Evolutionary conservation across 2,113 vertebrate genomes (phyloP), one percentile per base, ranked within the genome.

Genomic region (Mandrillus leucophaeus): DNA sequence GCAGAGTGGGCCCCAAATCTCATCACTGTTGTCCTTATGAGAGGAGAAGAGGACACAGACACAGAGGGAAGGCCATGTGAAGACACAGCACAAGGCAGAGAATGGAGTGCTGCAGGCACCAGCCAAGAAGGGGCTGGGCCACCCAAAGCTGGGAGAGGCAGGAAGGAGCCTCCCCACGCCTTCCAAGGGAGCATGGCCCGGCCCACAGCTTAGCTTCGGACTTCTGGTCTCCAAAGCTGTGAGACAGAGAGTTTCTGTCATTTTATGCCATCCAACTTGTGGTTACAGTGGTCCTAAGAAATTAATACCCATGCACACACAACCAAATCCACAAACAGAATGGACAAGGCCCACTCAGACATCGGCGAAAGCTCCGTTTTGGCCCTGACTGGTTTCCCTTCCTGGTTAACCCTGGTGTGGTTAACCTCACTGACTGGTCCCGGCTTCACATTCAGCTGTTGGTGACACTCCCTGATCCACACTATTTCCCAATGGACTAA

Each of bases 321-420:
- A 27, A 52, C 3, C 1, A 22, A 14, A 8, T 0, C 5, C 9
- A 6, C 18, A 5, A 0, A 3, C 57, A 38, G 57, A 25, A 14
- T 38, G 2, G 3, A 4, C 66, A 0, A n/a, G 10, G 9, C 12
- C 18, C 27, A 1, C 35, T 2, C 3, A n/a, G 89, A 4, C 57
- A 20, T 16, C 25, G 2, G 50, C 6, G 50, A 6, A 79, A 45
- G 43, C 45, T 32, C 76, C 9, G 4, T 45, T 30, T 35, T 50
- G 78, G 7, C 7, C 38, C 27, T 27, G 16, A 6, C 22, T 0
- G 0, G 48, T 6, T 11, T 3, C 23, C 22, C 7, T 13, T 35
- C 30, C 73, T 38, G 2, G 38, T 38, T 38, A 38, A 38, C 17
- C 86, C 72, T 0, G 2, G 22, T 2, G 35, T 8, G 30, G 27